phyloP scores from a whole-genome alignment of 2,113 vertebrate species.

The Redunca redunca region DNA sequence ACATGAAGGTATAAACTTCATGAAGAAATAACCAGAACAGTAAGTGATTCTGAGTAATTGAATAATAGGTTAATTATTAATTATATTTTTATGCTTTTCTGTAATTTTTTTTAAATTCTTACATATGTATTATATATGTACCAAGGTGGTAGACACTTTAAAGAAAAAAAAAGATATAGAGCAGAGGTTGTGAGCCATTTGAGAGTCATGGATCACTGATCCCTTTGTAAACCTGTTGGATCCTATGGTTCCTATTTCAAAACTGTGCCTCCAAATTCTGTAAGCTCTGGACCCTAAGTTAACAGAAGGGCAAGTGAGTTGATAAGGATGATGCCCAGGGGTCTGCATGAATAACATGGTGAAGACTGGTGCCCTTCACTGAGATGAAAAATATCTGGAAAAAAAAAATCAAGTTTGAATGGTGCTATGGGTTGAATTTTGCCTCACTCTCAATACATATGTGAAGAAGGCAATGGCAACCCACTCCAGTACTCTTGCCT shows the following conservation, averaged over 20 bases:
- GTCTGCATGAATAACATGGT: background rate
- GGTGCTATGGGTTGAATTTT: background rate
- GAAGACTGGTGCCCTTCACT: background rate
- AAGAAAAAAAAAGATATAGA: background rate
- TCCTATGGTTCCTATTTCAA: background rate
- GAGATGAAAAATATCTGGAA: background rate
- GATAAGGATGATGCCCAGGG: background rate
- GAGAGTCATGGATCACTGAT: background rate
- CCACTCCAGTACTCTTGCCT: no score
- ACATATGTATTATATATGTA: background rate
- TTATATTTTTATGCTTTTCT: background rate
- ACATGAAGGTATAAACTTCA: background rate
- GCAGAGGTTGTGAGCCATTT: background rate
- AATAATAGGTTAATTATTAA: background rate
- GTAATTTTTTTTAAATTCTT: conserved; percentile 33
- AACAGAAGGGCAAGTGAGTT: background rate
- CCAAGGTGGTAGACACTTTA: background rate
- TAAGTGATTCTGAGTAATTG: background rate
- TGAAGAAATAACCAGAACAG: background rate
- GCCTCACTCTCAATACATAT: background rate
- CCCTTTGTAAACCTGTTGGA: background rate
- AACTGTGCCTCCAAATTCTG: background rate
- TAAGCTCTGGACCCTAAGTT: background rate
- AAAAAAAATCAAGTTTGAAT: background rate
- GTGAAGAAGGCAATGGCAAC: background rate